Conservation (phyloP, 2,797 vertebrate species). For the Notolabrus celidotus region DNA sequence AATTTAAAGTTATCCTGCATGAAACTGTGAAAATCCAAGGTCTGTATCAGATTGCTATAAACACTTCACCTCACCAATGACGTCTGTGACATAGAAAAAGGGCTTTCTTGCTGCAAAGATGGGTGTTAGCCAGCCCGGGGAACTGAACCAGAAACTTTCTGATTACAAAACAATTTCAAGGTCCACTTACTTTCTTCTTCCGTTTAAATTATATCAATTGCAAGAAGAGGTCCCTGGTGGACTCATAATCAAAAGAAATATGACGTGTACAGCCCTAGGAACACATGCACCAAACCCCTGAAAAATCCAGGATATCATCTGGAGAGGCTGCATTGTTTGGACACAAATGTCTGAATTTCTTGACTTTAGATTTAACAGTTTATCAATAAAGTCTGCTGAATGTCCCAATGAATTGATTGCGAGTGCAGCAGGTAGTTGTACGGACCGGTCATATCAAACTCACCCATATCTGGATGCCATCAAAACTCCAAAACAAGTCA, state of each 20-base stretch:
- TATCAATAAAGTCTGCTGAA: too few relatives aligned
- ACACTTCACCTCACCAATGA: conserved; percentile 59
- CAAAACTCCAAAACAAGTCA: too few relatives aligned
- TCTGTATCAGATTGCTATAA: conserved; percentile 64
- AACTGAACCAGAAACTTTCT: conserved; percentile 30
- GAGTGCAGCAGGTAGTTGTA: too few relatives aligned
- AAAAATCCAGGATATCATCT: background rate
- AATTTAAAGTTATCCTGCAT: conserved; percentile 48
- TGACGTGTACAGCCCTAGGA: background rate
- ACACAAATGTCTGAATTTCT: background rate
- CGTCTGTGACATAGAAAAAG: conserved; percentile 25
- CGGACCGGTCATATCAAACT: too few relatives aligned
- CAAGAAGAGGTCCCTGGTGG: background rate
- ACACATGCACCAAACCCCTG: background rate
- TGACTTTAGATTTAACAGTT: background rate
- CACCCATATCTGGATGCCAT: too few relatives aligned
- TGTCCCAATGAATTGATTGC: too few relatives aligned
- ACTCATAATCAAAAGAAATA: background rate
- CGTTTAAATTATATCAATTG: background rate
- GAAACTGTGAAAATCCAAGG: conserved; percentile 54
- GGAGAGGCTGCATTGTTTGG: too few relatives aligned
- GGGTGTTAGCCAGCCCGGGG: conserved; percentile 4
- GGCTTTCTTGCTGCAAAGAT: conserved; percentile 21
- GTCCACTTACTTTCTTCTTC: background rate
- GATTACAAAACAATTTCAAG: conserved; percentile 2